Conservation (phyloP, 1,140 invertebrate species). For the Drosophila sp. region DNA sequence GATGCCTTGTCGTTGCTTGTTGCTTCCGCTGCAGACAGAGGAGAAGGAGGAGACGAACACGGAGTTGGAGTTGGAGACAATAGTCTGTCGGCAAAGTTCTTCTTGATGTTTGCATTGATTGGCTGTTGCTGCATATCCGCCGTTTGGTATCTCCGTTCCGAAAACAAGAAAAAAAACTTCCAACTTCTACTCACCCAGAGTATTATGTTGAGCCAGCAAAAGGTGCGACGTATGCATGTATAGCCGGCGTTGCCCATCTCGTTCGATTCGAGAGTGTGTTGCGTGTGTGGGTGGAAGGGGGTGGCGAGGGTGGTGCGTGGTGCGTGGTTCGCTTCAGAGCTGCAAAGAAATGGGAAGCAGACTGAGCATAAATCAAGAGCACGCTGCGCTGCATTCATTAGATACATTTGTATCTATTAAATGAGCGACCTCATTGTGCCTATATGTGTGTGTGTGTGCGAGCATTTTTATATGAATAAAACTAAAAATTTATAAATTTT, state of each 20-base stretch:
- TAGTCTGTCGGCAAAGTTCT: conserved; percentile 64
- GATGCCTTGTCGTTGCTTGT: conserved; percentile 8
- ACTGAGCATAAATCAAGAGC: conserved; percentile 51
- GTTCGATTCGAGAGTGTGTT: conserved; percentile 8
- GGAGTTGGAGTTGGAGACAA: not conserved
- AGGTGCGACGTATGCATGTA: conserved; percentile 89
- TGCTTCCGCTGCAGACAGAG: conserved; percentile 65
- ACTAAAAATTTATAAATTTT: conserved; percentile 63
- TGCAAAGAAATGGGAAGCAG: conserved; percentile 17
- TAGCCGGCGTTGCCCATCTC: conserved; percentile 89
- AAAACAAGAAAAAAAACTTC: not conserved
- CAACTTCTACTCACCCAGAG: conserved; percentile 86
- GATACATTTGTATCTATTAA: conserved; percentile 65
- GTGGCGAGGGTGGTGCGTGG: not conserved
- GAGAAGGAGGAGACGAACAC: not conserved
- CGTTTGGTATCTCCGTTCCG: not conserved
- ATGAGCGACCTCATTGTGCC: conserved; percentile 31
- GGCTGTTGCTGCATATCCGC: conserved; percentile 51
- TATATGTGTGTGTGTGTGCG: conserved; percentile 16
- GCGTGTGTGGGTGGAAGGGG: conserved; percentile 12
- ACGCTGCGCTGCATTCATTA: conserved; percentile 61
- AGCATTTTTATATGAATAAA: conserved; percentile 53
- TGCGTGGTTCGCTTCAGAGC: not conserved
- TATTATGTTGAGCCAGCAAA: conserved; percentile 90
- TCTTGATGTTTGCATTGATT: conserved; percentile 51